phyloP scores from a whole-genome alignment of 1,140 invertebrate species.

The Meloidogyne chitwoodi region DNA sequence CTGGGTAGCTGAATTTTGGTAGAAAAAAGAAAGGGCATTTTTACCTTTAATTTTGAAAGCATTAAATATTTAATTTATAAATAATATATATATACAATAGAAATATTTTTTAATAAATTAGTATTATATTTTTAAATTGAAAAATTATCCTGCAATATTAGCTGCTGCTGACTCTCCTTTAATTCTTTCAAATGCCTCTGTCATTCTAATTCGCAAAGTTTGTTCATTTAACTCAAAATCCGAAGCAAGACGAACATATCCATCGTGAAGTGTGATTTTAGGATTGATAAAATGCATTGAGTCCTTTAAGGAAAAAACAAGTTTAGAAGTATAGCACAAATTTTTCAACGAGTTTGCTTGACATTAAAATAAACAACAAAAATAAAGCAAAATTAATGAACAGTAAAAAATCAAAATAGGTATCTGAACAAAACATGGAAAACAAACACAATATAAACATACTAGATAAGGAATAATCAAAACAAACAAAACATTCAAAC shows the following conservation, averaged over 20 bases:
- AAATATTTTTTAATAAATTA: background rate
- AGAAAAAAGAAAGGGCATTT: too few species aligned
- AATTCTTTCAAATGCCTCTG: constrained; percentile 51
- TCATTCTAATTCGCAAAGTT: constrained; percentile 42
- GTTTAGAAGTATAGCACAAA: background rate
- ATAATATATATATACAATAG: background rate
- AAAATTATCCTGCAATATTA: background rate
- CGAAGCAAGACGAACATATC: constrained; percentile 52
- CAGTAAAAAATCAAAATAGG: too few species aligned
- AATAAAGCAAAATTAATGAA: too few species aligned
- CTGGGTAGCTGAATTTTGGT: too few species aligned
- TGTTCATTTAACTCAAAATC: constrained; percentile 51
- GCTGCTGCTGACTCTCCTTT: constrained; percentile 21
- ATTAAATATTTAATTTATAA: background rate
- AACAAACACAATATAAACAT: too few species aligned
- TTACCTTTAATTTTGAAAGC: too few species aligned
- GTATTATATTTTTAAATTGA: background rate
- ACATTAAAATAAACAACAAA: too few species aligned
- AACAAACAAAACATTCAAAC: too few species aligned
- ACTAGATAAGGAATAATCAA: too few species aligned
- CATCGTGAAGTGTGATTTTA: constrained; percentile 49
- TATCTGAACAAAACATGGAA: too few species aligned
- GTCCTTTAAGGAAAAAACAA: constrained; percentile 33
- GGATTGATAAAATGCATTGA: constrained; percentile 54
- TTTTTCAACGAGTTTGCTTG: background rate